Base-by-base conservation (phyloP, 1,140 invertebrate genomes). In the Calosoma granatense region DNA sequence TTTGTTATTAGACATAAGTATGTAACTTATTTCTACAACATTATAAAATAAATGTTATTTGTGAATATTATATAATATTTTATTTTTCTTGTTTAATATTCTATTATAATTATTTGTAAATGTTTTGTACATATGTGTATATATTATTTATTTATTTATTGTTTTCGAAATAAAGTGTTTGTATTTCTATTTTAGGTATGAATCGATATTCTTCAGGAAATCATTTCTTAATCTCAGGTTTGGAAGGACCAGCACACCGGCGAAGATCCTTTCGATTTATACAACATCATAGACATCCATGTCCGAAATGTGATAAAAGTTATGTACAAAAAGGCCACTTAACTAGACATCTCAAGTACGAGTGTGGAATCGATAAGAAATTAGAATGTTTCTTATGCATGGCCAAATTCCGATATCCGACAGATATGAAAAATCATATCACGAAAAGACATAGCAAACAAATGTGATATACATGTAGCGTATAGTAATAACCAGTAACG, bases 291-390 rank as follows among this genome's bases (percentile, higher is more conserved):
- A 55, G 62, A 39, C 64, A 59, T 51, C 56, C 64, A 41, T 79
- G 77, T 56, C 62, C 68, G 2, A 69, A 67, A 30, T 80, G 78
- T 56, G 69, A 64, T 11, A 73, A 74, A 59, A 71, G 69, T 21
- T 79, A 79, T 69, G 76, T 76, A 70, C 76, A 75, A 60, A 76
- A 77, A 62, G 75, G 78, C 63, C 82, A 82, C 60, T 71, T 83
- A 26, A 80, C 78, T 60, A 67, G 76, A 21, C 77, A 79, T 59
- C 57, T 74, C 53, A 68, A 70, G 54, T 74, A 75, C 20, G 76
- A 77, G 61, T 80, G 77, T 61, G 75, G 76, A 2, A 67, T 74
- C 57, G 59, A 69, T 15, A 73, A 75, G 9, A 74, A 73, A 62
- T 76, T 76, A 63, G 67, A 72, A 22, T 79, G 77, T 61, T 71